Conservation (phyloP, 1,140 invertebrate genomes). For the Bombus haemorrhoidalis region DNA sequence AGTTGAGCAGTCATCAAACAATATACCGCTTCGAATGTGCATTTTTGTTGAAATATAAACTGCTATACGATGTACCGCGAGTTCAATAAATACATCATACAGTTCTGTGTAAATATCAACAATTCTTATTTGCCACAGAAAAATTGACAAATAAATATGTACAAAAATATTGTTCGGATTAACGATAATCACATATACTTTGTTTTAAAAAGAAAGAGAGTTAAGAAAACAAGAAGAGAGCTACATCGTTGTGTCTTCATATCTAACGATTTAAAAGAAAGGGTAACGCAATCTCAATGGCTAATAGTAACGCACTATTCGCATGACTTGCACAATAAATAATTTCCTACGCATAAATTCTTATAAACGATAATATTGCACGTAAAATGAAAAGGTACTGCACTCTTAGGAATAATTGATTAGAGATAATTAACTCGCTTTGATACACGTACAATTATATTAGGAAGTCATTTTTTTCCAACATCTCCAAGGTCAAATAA, state of each 20-base stretch:
- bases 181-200: slow-evolving; percentile 8
- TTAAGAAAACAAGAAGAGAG: not conserved
- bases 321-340: slow-evolving; percentile 34
- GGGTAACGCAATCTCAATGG: slow-evolving; percentile 37
- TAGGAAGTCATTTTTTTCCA: slow-evolving; percentile 9
- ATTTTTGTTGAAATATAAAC: slow-evolving; percentile 18
- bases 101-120: slow-evolving; percentile 28
- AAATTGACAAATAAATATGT: slow-evolving; percentile 37
- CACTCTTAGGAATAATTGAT: slow-evolving; percentile 30
- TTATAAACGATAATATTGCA: slow-evolving; percentile 70
- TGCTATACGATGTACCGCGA: slow-evolving; percentile 29
- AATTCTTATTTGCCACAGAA: slow-evolving; percentile 17
- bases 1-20: slow-evolving; percentile 2
- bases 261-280: not conserved
- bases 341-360: slow-evolving; percentile 33
- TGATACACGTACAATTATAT: not conserved
- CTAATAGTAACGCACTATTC: slow-evolving; percentile 11
- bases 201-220: not conserved
- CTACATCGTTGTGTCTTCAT: not conserved
- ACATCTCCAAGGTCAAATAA: not conserved
- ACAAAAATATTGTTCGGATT: slow-evolving; percentile 18
- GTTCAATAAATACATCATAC: slow-evolving; percentile 43
- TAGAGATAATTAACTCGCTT: not conserved
- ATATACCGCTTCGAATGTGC: slow-evolving; percentile 15
- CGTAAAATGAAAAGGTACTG: slow-evolving; percentile 54